Conservation (phyloP, 2,113 vertebrate genomes). For the Perca schrenkii region DNA sequence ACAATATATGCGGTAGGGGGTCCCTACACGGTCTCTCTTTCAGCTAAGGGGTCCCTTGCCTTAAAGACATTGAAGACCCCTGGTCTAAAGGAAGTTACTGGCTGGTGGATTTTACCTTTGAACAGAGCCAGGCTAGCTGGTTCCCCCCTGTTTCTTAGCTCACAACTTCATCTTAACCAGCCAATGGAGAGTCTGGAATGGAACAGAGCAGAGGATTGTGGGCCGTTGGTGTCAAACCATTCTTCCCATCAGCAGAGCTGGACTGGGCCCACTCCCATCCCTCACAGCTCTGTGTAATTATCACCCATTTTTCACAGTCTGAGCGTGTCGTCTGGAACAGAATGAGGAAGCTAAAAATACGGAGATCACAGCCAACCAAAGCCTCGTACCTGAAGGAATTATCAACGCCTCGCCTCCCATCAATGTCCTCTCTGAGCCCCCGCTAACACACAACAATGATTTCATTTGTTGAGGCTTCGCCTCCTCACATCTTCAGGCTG, state of each 20-base stretch:
- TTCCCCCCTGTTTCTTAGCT: background rate
- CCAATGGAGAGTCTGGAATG: background rate
- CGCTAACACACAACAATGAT: conserved; percentile 56
- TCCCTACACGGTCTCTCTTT: no score
- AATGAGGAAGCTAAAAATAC: conserved; percentile 64
- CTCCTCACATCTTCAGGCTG: conserved; percentile 40
- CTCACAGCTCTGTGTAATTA: conserved; percentile 49
- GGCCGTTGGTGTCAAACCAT: background rate
- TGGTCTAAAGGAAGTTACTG: no score
- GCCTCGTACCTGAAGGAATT: conserved; percentile 66
- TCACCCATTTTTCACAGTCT: conserved; percentile 57
- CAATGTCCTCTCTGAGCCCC: conserved; percentile 42
- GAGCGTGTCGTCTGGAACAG: conserved; percentile 52
- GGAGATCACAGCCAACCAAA: conserved; percentile 42
- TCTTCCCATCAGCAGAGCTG: conserved; percentile 13
- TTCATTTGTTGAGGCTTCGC: conserved; percentile 45
- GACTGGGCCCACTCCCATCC: conserved; percentile 18
- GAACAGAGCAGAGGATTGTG: conserved; percentile 3
- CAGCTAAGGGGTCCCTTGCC: no score
- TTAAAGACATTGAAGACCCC: no score
- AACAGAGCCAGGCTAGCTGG: no score
- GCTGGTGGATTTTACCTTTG: no score
- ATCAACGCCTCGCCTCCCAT: conserved; percentile 55
- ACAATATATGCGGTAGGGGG: no score
- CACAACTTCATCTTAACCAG: background rate